Conservation (phyloP, 1,140 invertebrate species). For the Macrotrachela quadricornifera region DNA sequence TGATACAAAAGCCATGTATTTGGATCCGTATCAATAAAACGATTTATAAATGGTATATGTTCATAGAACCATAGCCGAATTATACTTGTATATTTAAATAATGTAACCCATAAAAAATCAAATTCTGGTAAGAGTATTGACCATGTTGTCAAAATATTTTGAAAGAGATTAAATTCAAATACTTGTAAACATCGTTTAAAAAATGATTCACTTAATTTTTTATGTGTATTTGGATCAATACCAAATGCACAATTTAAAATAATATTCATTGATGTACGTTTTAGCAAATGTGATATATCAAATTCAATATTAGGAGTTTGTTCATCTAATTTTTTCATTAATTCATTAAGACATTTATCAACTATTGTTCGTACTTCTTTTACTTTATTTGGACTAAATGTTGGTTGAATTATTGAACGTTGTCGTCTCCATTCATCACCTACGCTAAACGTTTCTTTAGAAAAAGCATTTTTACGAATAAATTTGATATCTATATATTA, state of each 20-base stretch:
- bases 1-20: too few species aligned
- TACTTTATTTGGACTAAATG: not conserved
- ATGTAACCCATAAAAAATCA: too few species aligned
- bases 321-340: constrained; percentile 14
- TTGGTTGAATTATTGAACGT: constrained; percentile 2
- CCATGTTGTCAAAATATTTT: too few species aligned
- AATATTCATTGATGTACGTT: constrained; percentile 2
- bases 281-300: constrained; percentile 15
- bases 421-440: not conserved
- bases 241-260: constrained; percentile 6
- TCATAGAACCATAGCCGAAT: too few species aligned
- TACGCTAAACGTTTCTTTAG: too few species aligned
- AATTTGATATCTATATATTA: too few species aligned
- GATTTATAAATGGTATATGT: too few species aligned
- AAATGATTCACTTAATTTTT: not conserved
- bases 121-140: too few species aligned
- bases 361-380: constrained; percentile 19
- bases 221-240: not conserved
- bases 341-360: constrained; percentile 15
- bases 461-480: too few species aligned
- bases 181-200: not conserved
- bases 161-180: too few species aligned
- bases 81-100: too few species aligned
- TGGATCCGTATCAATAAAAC: too few species aligned
- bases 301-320: constrained; percentile 9